Evolutionary conservation across 2,797 vertebrate genomes (phyloP).

Genomic region (Microtus agrestis): DNA sequence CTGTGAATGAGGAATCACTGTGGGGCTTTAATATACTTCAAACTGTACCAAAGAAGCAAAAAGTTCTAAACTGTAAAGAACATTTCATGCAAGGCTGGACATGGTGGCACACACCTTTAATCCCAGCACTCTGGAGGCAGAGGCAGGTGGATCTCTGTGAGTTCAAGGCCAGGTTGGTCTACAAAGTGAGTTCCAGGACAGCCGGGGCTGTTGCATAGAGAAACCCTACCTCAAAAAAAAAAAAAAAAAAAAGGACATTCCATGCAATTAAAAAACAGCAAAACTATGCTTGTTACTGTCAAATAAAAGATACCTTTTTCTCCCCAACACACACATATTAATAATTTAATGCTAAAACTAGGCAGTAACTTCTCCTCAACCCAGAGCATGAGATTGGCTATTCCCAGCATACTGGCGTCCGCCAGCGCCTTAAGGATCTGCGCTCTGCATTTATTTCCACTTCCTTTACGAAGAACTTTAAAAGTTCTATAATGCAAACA

Average conservation of each 20-base stretch:
- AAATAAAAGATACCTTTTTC: not conserved
- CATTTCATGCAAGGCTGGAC: not conserved
- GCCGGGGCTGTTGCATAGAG: not conserved
- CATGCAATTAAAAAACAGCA: not conserved
- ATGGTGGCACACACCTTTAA: not conserved
- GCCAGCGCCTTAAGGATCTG: not conserved
- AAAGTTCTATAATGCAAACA: not conserved
- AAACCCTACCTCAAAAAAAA: not conserved
- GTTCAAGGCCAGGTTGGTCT: not conserved
- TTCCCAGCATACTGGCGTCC: not conserved
- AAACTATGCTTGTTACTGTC: not conserved
- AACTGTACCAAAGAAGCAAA: not conserved
- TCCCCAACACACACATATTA: not conserved
- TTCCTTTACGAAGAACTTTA: not conserved
- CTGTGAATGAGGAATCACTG: not conserved
- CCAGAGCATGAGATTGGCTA: not conserved
- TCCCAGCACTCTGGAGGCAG: not conserved
- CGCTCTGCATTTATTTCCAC: not conserved
- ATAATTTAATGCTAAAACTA: slow-evolving; percentile 21
- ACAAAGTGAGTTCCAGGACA: not conserved
- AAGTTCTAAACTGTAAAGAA: not conserved
- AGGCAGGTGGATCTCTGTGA: not conserved
- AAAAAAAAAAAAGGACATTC: not conserved
- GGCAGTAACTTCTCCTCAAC: slow-evolving; percentile 23
- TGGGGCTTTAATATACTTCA: not conserved